Evolutionary conservation across 2,113 vertebrate genomes (phyloP).

Genomic region (Onychorhynchus coronatus): DNA sequence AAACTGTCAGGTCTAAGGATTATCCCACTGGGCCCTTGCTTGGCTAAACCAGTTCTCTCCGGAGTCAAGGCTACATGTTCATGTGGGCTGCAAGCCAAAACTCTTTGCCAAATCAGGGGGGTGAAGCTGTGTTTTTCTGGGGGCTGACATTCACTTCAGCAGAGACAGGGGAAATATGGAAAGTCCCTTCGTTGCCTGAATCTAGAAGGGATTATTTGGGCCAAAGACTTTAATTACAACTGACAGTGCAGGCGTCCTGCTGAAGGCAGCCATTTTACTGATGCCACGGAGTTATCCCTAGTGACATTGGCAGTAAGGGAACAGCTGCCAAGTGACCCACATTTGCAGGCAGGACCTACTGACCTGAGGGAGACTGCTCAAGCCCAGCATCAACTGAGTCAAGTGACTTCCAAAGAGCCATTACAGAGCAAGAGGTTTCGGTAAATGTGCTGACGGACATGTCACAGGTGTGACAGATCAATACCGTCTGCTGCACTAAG

Average conservation of each 20-base stretch:
- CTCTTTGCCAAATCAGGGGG: background rate
- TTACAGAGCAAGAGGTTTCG: background rate
- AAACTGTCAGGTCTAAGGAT: background rate
- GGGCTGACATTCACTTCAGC: background rate
- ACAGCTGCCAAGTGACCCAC: conserved; percentile 11
- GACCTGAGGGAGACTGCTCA: background rate
- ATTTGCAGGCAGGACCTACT: conserved; percentile 41
- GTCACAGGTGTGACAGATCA: background rate
- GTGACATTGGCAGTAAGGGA: background rate
- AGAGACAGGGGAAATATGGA: background rate
- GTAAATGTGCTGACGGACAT: background rate
- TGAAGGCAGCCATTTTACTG: background rate
- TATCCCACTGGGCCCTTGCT: background rate
- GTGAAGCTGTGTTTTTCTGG: background rate
- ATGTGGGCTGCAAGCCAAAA: background rate
- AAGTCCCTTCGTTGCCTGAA: background rate
- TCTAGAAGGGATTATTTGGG: background rate
- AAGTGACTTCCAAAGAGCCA: background rate
- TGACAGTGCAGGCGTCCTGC: background rate
- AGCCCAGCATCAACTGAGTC: background rate
- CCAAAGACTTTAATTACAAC: background rate
- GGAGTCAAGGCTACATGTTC: background rate
- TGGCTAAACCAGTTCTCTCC: background rate
- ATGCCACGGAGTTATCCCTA: background rate
- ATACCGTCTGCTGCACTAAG: background rate